Evolutionary conservation across 2,797 vertebrate genomes (phyloP), one percentile per base, ranked within the genome.

Genomic region (Phoebastria nigripes): DNA sequence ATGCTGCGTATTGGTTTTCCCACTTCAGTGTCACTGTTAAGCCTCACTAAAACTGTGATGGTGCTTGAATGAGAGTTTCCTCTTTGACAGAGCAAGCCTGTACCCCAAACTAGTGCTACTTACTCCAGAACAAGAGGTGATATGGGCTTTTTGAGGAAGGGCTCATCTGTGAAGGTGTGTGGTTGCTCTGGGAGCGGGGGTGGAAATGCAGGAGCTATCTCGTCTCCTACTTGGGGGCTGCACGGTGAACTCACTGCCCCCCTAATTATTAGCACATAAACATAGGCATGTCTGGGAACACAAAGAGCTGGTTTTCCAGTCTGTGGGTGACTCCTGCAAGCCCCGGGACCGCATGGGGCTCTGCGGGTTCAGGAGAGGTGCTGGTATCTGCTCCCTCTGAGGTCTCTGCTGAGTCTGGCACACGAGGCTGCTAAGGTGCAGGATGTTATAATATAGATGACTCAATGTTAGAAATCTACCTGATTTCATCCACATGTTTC

Each of bases 391-490:
- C 71, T 87, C 28, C 51, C 37, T 29, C 21, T 0, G 0, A 65
- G 49, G 63, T 58, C 82, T 72, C 91, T 91, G 66, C 56, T 5
- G 46, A 83, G 70, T 37, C 69, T 91, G 82, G 55, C 87, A 90
- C 55, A 51, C 0, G 0, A 81, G 65, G 51, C 62, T 93, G 82
- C 61, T 74, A 8, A 94, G 76, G 81, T 93, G 77, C 72, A 86
- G 39, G 37, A 86, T 81, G 72, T 61, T 88, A 71, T 3, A 19
- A 8, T 71, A 78, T 4, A 35, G 67, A 65, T 88, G 82, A 96
- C 61, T 94, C 85, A 92, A 35, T 69, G 54, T 78, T 81, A 90
- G 85, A 86, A 87, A 63, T 70, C 58, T 82, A 51, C 73, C 62
- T 63, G 55, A 56, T 44, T 91, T 91, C 55, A 91, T 88, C 62